A percentile compares a stretch with the other conserved stretches of the same genome.
Conservation (phyloP, 2,888 invertebrate species). For the Drosophila anomalipes region DNA sequence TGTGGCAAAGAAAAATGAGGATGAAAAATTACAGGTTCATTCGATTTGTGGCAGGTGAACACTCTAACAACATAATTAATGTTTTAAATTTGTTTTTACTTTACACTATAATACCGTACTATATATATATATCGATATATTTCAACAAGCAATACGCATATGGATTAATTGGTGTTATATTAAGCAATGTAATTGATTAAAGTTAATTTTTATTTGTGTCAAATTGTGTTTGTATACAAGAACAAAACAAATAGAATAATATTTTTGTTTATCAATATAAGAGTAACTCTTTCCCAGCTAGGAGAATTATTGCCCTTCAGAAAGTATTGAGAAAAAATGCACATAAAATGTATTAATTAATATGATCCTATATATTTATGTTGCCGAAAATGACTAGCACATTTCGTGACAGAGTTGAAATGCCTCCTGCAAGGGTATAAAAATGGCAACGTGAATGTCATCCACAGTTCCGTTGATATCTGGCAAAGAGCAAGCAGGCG, state of each 20-base stretch:
- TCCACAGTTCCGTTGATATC: constrained; percentile 15
- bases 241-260: background rate
- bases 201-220: background rate
- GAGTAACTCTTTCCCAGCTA: background rate
- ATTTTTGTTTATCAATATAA: background rate
- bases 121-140: background rate
- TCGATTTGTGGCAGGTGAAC: constrained; percentile 8
- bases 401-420: background rate
- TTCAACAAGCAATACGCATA: background rate
- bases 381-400: background rate
- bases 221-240: background rate
- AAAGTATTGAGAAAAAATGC: background rate
- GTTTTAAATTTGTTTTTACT: background rate
- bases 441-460: constrained; percentile 42
- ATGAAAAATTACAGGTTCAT: constrained; percentile 8
- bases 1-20: constrained; percentile 9
- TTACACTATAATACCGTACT: accelerated
- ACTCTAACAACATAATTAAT: background rate
- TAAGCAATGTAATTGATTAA: background rate
- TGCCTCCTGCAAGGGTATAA: constrained; percentile 5
- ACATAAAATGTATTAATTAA: background rate
- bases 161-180: background rate
- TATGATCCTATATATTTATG: background rate
- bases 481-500: background rate
- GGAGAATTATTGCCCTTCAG: background rate